Conservation (phyloP, 2,113 vertebrate species). For the Symphodus melops region DNA sequence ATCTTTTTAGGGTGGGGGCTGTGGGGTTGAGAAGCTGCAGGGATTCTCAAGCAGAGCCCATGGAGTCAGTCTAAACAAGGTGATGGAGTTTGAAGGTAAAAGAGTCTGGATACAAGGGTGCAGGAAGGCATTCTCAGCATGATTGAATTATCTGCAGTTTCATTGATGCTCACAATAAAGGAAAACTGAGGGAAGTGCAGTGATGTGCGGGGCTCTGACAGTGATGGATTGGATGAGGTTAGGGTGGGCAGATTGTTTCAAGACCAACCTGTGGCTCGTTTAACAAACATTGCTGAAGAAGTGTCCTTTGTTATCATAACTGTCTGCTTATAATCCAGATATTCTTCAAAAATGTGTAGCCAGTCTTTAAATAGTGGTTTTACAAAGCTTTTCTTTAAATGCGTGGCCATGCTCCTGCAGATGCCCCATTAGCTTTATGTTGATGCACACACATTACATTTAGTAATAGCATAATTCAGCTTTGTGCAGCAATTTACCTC, state of each 20-base stretch:
- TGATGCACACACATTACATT: too few relatives aligned
- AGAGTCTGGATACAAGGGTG: conserved; percentile 4
- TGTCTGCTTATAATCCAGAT: too few relatives aligned
- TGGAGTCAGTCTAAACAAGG: neutral
- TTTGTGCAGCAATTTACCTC: neutral
- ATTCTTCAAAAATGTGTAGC: too few relatives aligned
- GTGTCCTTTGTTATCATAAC: neutral
- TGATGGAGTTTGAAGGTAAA: conserved; percentile 4
- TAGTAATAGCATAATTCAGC: neutral
- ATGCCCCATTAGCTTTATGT: too few relatives aligned
- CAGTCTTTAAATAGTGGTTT: too few relatives aligned
- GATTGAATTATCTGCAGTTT: conserved; percentile 56
- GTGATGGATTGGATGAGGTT: conserved; percentile 65
- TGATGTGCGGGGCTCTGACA: conserved; percentile 38
- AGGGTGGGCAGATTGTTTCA: conserved; percentile 50
- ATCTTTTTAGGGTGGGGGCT: conserved; percentile 27
- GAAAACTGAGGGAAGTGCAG: conserved; percentile 30
- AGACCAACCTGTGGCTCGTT: conserved; percentile 38
- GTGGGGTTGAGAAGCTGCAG: neutral
- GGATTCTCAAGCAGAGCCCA: neutral
- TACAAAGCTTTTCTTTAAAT: too few relatives aligned
- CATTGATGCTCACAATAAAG: conserved; percentile 44
- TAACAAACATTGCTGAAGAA: neutral
- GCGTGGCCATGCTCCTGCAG: too few relatives aligned
- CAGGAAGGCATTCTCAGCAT: conserved; percentile 19